Evolutionary conservation across 2,888 invertebrate genomes (phyloP).

Genomic region (Tenthredo amoena): DNA sequence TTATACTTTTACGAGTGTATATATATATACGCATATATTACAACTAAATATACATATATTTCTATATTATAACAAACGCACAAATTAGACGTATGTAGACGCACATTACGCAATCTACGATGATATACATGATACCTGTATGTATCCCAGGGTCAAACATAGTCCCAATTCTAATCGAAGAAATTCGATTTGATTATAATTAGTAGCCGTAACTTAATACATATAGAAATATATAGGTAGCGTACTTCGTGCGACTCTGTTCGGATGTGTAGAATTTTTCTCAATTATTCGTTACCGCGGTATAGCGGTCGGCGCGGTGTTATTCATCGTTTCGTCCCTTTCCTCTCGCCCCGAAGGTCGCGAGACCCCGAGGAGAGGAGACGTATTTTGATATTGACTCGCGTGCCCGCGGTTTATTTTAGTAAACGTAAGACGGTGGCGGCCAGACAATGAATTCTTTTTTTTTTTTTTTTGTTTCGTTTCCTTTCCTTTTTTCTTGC

Average conservation of each 20-base stretch:
- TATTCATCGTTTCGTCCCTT: constrained; percentile 18
- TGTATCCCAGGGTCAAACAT: background rate
- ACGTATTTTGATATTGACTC: constrained; percentile 23
- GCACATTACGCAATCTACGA: background rate
- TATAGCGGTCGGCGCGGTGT: background rate
- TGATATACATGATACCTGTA: background rate
- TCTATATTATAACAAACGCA: background rate
- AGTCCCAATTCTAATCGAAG: background rate
- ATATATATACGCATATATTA: background rate
- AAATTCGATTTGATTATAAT: background rate
- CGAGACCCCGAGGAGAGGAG: background rate
- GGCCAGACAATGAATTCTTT: background rate
- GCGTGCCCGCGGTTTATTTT: background rate
- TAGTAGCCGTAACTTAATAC: background rate
- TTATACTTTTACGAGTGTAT: background rate
- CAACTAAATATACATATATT: background rate
- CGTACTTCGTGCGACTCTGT: background rate
- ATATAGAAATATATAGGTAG: background rate
- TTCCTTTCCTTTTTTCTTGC: background rate
- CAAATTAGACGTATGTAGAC: background rate
- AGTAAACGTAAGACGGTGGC: background rate
- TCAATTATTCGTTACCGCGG: background rate
- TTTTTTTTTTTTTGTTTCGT: background rate
- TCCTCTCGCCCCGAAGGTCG: constrained; percentile 19
- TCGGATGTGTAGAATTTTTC: background rate